Base-by-base conservation (phyloP, 2,113 vertebrate genomes). In the Cygnus buccinator region DNA sequence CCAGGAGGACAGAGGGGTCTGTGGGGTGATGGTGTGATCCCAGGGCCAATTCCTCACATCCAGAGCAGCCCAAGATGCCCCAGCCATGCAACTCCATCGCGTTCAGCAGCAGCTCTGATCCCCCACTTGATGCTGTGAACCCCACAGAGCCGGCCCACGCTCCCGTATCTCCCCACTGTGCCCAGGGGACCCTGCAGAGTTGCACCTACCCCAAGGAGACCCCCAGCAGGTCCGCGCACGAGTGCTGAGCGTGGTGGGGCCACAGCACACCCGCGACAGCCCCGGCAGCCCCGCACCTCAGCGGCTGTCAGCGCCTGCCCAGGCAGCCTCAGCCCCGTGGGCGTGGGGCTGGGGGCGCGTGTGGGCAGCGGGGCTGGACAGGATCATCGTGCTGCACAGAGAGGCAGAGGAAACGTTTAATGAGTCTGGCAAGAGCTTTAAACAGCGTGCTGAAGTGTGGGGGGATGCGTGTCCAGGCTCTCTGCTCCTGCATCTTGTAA, bases 101-200 rank as follows among this genome's bases (percentile, higher is more conserved):
- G 5, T 50, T 39, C n/a, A 11, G 55, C 65, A 20, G 67, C 22
- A 19, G 23, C 55, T 55, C 39, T 2, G 1, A 8, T 11, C 21
- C 26, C 50, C 25, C 17, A 0, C 7, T 35, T 2, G 21, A 41
- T 26, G 31, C 43, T 31, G 0, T 0, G 10, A 50, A 25, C 5
- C 61, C 59, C 7, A 43, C 15, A 29, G 66, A 48, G 29, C 21
- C 20, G 16, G 13, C 43, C 77, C 77, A 11, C 2, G 1, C 61
- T 35, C 20, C 2, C 5, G 16, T 8, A 31, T 13, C 31, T 43
- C 61, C 87, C 70, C 4, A 0, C 50, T 35, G 35, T 25, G 76
- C 23, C 54, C 16, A 17, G 54, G 28, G 54, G 54, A 57, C 29
- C 54, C 35, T 15, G 22, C 59, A 62, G 59, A 22, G n/a, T 12